Conservation (phyloP, 2,797 vertebrate species). For the Crenuchus spilurus region DNA sequence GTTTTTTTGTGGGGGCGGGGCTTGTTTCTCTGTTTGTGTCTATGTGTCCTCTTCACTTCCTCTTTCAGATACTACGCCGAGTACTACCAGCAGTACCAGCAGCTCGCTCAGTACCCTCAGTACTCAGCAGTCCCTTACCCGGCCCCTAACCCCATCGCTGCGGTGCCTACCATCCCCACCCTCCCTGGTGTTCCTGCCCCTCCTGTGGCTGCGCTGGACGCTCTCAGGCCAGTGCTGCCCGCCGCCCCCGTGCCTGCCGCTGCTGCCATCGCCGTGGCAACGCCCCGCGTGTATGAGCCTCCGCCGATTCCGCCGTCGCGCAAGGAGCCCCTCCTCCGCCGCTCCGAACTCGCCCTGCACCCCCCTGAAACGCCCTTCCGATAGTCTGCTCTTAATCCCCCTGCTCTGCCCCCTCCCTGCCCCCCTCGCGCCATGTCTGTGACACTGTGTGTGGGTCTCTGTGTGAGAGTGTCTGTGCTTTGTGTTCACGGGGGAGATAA, state of each 20-base stretch:
- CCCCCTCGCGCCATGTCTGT: slow-evolving; percentile 65
- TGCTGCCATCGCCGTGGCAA: slow-evolving; percentile 74
- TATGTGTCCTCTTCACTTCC: slow-evolving; percentile 24
- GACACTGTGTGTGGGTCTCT: slow-evolving; percentile 44
- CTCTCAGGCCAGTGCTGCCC: slow-evolving; percentile 81
- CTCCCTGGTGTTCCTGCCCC: slow-evolving; percentile 60
- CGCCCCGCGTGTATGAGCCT: slow-evolving; percentile 80
- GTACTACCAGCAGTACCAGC: slow-evolving; percentile 66
- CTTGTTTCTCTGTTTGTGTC: slow-evolving; percentile 33
- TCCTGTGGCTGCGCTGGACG: slow-evolving; percentile 74
- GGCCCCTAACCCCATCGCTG: slow-evolving; percentile 59
- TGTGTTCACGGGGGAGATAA: slow-evolving; percentile 39
- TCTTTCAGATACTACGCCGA: slow-evolving; percentile 62
- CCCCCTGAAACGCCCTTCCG: slow-evolving; percentile 85
- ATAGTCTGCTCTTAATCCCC: slow-evolving; percentile 73
- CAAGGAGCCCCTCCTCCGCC: slow-evolving; percentile 86
- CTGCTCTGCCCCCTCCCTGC: slow-evolving; percentile 37
- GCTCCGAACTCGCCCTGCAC: slow-evolving; percentile 86
- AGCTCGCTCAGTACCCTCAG: slow-evolving; percentile 82
- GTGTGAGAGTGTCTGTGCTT: slow-evolving; percentile 46
- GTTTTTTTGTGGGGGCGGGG: slow-evolving; percentile 2
- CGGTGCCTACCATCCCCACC: slow-evolving; percentile 65
- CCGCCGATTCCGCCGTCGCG: slow-evolving; percentile 81
- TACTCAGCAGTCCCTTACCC: slow-evolving; percentile 80
- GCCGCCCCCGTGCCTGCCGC: slow-evolving; percentile 70